Evolutionary conservation across 2,113 vertebrate species (phyloP).

Genomic region (Pyxicephalus adspersus): DNA sequence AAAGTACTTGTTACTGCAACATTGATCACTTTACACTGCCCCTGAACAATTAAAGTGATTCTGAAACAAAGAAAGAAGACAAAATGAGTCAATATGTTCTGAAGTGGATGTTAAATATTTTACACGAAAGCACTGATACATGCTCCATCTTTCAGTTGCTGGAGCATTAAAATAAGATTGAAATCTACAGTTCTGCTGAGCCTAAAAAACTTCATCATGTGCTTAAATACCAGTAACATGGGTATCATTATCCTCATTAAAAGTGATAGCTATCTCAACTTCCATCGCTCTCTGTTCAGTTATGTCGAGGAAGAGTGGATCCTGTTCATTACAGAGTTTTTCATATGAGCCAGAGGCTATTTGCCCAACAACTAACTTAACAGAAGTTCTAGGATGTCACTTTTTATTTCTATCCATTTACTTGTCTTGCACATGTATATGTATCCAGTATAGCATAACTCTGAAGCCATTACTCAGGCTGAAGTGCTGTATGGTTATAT

Average conservation of each 20-base stretch:
- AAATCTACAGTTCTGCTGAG: slow-evolving; percentile 15
- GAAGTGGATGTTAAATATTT: slow-evolving; percentile 46
- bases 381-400: slow-evolving; percentile 19
- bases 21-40: slow-evolving; percentile 42
- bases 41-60: slow-evolving; percentile 40
- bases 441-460: slow-evolving; percentile 16
- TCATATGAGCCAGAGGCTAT: slow-evolving; percentile 4
- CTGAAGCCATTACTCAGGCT: slow-evolving; percentile 27
- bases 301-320: slow-evolving; percentile 22
- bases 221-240: slow-evolving; percentile 21
- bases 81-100: slow-evolving; percentile 30
- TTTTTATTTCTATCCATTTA: slow-evolving; percentile 40
- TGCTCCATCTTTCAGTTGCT: background rate
- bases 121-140: slow-evolving; percentile 8
- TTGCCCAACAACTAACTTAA: slow-evolving; percentile 6
- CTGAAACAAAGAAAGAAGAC: slow-evolving; percentile 24
- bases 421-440: slow-evolving; percentile 30
- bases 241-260: slow-evolving; percentile 13
- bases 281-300: slow-evolving; percentile 19
- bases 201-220: slow-evolving; percentile 32
- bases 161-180: slow-evolving; percentile 1
- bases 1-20: slow-evolving; percentile 44
- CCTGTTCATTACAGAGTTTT: slow-evolving; percentile 9
- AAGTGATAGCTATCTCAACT: slow-evolving; percentile 16
- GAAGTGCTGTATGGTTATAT: slow-evolving; percentile 17